Base-by-base conservation (phyloP, 2,888 invertebrate species). In the Antheraea yamamai region DNA sequence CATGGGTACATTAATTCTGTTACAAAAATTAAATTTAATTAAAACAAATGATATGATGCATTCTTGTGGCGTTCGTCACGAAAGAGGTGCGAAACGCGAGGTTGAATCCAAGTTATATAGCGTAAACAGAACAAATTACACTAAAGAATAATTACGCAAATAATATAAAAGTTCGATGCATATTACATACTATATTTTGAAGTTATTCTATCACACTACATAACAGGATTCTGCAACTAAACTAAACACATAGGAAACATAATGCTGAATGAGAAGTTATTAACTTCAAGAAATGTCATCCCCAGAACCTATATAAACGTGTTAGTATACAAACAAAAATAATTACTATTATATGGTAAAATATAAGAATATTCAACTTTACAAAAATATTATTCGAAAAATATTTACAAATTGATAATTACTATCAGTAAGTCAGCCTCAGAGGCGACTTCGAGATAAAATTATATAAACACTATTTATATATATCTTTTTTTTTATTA, bases 31-130 rank as follows among this genome's bases (percentile, higher is more conserved):
- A 88, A 92, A 88, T 87, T 91, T 88, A 91, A 91, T 91, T 91
- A 94, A 93, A 94, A 92, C 92, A 95, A 95, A 95, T 95, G 95
- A 95, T 95, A 95, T 95, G 95, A 95, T 91, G 93, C 89, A 95
- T 95, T 95, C 95, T 95, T 95, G 95, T 93, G 84, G 91, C 92
- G 92, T 81, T 85, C 85, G 81, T 85, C 91, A 89, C 89, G 74
- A 61, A 61, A 61, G 58, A 79, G 77, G 89, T 90, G 90, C 92
- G 81, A 88, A 77, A 86, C 92, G 92, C 92, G 85, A 86, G 58
- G 70, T 47, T 35, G 58, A 71, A 58, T 58, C 74, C 39, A 39
- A 39, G 23, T 16, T 39, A 71, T 58, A 47, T 74, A 71, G 58
- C 74, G 74, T 23, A 30, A 70, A n/a, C 76, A 77, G 75, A 76